Evolutionary conservation across 2,113 vertebrate genomes (phyloP), one percentile per base, ranked within the genome.

Genomic region (Paralichthys olivaceus): DNA sequence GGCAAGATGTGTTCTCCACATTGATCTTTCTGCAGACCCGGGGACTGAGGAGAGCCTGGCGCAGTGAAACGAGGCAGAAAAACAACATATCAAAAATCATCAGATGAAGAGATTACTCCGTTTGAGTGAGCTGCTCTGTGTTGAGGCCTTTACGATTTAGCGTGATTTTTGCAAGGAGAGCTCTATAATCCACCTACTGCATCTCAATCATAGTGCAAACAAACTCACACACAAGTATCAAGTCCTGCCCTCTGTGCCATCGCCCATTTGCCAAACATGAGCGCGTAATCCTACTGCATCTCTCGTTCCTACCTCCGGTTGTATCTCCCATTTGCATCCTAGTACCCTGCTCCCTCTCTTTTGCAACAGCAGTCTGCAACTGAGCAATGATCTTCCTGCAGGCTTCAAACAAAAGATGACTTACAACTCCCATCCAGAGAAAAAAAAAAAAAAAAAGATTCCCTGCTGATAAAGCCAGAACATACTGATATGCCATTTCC

Each of bases 31-130:
- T 75, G 72, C 79, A 82, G 84, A 87, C 72, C 79, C 47, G 20
- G 73, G 77, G 85, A 89, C 87, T 72, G 90, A 89, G 88, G 84
- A 79, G 84, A 85, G 73, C 80, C 60, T n/a, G 61, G 85, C 37
- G 22, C 80, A 47, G 84, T 80, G 82, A 91, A 89, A 90, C 47
- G 75, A 89, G 81, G 72, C 87, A 79, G 87, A 92, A 92, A 92
- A 92, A 92, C 78, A 90, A 87, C 89, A 84, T 80, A 85, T 91
- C 86, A 84, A 87, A 87, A 90, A 84, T 75, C 88, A 87, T 90
- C 81, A 86, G 88, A 92, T 91, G 87, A 90, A 88, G 85, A 89
- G 83, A 91, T 90, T 83, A 92, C 83, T 83, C 85, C 67, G 75
- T 93, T 70, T 82, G 86, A 89, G 82, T 63, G 69, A 75, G 76